These are phyloP conservation scores for Tetrax tetrax DNA, from an alignment of 2,113 vertebrate genomes.

Conservation along the genomic window DNA sequence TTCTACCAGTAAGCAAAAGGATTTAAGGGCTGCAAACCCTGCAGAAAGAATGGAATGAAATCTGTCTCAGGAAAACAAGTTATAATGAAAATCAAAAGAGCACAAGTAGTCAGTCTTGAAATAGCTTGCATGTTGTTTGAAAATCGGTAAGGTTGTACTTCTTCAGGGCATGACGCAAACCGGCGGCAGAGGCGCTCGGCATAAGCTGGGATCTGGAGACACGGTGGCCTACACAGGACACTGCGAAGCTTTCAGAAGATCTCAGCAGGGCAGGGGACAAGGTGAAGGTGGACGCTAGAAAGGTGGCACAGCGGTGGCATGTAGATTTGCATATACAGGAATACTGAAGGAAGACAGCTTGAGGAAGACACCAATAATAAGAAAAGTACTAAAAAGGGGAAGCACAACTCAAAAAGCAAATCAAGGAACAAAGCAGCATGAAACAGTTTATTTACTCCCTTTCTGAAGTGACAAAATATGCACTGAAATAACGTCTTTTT, in stretches of 20 bases:
- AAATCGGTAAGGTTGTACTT: not conserved
- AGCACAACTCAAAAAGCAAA: not conserved
- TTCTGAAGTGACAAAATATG: not conserved
- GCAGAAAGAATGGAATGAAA: not conserved
- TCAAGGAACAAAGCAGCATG: not conserved
- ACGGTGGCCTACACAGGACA: accelerated
- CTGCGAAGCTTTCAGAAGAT: accelerated
- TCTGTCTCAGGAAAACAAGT: not conserved
- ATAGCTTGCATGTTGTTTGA: not conserved
- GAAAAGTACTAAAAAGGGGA: not conserved
- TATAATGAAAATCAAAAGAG: not conserved
- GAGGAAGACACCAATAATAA: not conserved
- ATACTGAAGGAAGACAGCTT: not conserved
- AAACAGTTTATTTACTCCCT: constrained; percentile 22
- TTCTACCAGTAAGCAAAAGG: not conserved
- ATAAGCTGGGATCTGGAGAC: not conserved
- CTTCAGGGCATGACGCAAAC: not conserved
- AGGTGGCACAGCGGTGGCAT: accelerated
- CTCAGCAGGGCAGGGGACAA: not conserved
- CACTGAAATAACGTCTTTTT: not conserved
- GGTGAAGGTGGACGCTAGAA: not conserved
- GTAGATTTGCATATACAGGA: not conserved
- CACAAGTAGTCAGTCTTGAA: not conserved
- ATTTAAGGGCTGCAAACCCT: not conserved
- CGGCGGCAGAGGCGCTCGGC: accelerated